Evolutionary conservation across 1,140 invertebrate genomes (phyloP), one percentile per base, ranked within the genome.

Genomic region (Aphelenchoides fujianensis): DNA sequence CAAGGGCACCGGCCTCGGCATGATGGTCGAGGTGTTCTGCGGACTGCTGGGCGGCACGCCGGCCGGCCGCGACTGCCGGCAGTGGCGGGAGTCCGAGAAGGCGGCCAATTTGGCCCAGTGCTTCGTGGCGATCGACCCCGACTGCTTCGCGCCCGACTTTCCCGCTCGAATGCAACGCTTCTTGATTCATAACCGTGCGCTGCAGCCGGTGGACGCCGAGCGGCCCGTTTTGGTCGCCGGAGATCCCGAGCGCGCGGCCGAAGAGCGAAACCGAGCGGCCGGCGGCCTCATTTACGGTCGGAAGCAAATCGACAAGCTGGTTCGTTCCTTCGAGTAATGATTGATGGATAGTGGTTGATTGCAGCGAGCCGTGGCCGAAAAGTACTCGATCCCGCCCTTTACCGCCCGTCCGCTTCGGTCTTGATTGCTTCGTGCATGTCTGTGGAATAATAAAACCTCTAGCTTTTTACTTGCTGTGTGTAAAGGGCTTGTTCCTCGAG

Each of bases 81-180:
- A 70, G 2, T 70, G 69, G 68, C 9, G 28, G 34, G 53, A 73
- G 5, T 59, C 57, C 35, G n/a, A 67, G 28, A 62, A 72, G 28
- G 32, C 72, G n/a, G 71, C 70, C 9, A 32, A 73, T 73, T 41
- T 73, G 31, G 93, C 92, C 0, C 93, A 96, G 64, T 92, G 92
- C 80, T 96, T 95, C 84, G 89, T 95, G 32, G 93, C 92, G 0
- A 88, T 97, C 5, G 88, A 96, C 87, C 92, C 92, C 0, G 86
- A 89, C 2, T 89, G 87, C 74, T 95, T 97, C 86, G 91, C 89
- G 0, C 88, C 90, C 0, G 91, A 90, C 2, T 94, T 95, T 77
- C 86, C 89, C 68, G 89, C 90, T 1, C 88, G 93, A 67, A 85
- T 95, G 80, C 85, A 88, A 32, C 87, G 89, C 54, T 77, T 89